Percentiles rank a stretch among this genome's conserved stretches.
Conservation (phyloP, 2,888 invertebrate species). For the Tinea pellionella region DNA sequence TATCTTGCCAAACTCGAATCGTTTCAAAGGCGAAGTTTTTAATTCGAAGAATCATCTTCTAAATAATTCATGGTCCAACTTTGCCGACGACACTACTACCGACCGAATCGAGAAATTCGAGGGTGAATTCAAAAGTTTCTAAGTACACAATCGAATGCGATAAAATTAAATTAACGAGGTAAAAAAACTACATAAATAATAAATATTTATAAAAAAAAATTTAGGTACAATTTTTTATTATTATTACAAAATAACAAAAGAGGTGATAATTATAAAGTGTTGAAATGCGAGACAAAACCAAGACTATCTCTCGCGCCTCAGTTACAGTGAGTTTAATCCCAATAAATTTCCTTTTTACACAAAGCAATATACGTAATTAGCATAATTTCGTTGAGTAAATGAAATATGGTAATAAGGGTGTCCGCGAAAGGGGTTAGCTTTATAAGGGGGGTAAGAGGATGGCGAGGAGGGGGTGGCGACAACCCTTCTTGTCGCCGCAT, state of each 20-base stretch:
- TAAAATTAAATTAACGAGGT: background rate
- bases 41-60: constrained; percentile 48
- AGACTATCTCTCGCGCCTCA: constrained; percentile 2
- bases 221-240: no score
- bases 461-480: constrained; percentile 32
- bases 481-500: constrained; percentile 63
- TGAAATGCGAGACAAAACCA: background rate
- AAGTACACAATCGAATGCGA: background rate
- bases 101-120: background rate
- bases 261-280: background rate
- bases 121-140: constrained; percentile 1
- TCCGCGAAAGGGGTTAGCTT: constrained; percentile 29
- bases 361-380: constrained; percentile 71
- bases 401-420: constrained; percentile 68
- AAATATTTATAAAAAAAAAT: no score
- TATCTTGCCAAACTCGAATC: constrained; percentile 13
- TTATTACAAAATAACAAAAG: background rate
- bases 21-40: constrained; percentile 28
- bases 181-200: background rate
- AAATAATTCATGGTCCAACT: constrained; percentile 43
- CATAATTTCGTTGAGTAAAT: constrained; percentile 71
- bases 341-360: constrained; percentile 71
- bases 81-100: constrained; percentile 10
- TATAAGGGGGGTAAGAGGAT: constrained; percentile 39
- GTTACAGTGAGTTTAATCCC: constrained; percentile 55